Percentiles rank a stretch among this genome's conserved stretches.
Conservation (phyloP, 2,888 invertebrate genomes). For the Geophilus truncorum region DNA sequence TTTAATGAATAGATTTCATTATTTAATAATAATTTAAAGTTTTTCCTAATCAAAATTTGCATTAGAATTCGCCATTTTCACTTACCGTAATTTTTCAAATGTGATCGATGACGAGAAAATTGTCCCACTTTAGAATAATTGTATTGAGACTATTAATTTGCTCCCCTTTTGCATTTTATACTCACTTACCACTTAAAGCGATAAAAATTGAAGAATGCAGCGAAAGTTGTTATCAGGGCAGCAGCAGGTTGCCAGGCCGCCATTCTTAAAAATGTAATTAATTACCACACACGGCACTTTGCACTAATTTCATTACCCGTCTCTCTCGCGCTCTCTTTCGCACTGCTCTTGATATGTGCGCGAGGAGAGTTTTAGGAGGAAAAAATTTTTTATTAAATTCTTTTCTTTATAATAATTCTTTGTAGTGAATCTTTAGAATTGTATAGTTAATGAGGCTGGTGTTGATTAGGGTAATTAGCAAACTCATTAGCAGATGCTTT, state of each 20-base stretch:
- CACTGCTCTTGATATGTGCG: not conserved
- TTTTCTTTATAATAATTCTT: not conserved
- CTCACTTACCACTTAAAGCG: not conserved
- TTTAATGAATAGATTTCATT: no score
- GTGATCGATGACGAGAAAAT: not conserved
- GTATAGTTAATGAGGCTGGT: not conserved
- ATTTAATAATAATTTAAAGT: no score
- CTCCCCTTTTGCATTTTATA: not conserved
- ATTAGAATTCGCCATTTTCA: no score
- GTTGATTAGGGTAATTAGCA: constrained; percentile 6
- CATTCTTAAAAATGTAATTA: constrained; percentile 12
- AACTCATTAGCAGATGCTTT: not conserved
- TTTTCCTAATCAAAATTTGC: no score
- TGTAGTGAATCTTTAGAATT: not conserved
- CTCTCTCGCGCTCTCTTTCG: not conserved
- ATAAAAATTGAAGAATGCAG: constrained; percentile 8
- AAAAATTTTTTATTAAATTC: not conserved
- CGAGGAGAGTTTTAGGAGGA: not conserved
- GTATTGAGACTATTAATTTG: constrained; percentile 1
- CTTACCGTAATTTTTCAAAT: no score
- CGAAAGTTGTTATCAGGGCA: not conserved
- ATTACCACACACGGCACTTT: not conserved
- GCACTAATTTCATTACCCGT: constrained; percentile 6
- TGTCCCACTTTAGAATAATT: not conserved
- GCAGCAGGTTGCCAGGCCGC: constrained; percentile 2